Evolutionary conservation across 1,140 invertebrate genomes (phyloP).

Genomic region (Nasonia giraulti): DNA sequence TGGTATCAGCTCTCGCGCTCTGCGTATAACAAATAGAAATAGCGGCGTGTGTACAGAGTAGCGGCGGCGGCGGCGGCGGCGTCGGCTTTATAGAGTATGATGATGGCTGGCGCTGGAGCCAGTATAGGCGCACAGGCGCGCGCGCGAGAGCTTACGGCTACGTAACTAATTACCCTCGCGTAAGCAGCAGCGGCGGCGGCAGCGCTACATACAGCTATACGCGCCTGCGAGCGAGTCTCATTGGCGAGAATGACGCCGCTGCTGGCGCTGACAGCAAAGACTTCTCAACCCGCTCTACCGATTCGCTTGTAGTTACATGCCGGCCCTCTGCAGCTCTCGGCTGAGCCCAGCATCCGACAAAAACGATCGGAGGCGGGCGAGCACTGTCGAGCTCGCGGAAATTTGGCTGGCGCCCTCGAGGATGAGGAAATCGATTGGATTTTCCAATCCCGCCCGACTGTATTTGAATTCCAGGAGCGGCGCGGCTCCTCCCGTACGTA

Average conservation of each 20-base stretch:
- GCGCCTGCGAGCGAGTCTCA: background rate
- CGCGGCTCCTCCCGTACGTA: too few relatives aligned
- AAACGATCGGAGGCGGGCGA: too few relatives aligned
- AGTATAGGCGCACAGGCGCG: background rate
- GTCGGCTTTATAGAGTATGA: background rate
- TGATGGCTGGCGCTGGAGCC: background rate
- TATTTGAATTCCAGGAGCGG: conserved; percentile 63
- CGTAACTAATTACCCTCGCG: conserved; percentile 67
- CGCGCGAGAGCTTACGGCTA: conserved; percentile 61
- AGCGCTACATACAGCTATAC: background rate
- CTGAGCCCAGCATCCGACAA: too few relatives aligned
- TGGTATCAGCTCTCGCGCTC: background rate
- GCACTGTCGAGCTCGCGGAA: too few relatives aligned
- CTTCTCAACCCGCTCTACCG: conserved; percentile 53
- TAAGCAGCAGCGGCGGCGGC: conserved; percentile 54
- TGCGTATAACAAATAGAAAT: background rate
- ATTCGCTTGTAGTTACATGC: background rate
- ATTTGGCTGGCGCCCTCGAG: conserved; percentile 12
- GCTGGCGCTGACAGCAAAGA: conserved; percentile 69
- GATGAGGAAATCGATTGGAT: conserved; percentile 64
- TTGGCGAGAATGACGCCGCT: conserved; percentile 27
- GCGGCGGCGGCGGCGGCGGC: background rate
- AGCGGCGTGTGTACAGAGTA: background rate
- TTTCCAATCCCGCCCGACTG: conserved; percentile 67
- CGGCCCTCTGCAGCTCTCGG: background rate